Evolutionary conservation across 2,888 invertebrate species (phyloP), one percentile per base, ranked within the genome.

Genomic region (Drosophila aldrichi): DNA sequence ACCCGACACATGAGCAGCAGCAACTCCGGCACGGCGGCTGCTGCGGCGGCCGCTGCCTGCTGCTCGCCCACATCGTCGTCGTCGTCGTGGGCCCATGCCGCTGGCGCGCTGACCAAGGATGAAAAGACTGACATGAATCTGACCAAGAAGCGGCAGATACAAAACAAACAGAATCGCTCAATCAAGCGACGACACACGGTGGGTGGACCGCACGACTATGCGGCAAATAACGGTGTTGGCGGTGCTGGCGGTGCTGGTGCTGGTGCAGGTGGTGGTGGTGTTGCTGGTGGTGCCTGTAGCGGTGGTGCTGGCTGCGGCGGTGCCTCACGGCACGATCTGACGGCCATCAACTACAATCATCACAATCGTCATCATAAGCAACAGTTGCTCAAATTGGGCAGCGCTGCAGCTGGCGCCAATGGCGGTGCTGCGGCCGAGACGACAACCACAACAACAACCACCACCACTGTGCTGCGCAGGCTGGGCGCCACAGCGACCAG

Each of bases 121-220:
- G 96, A 96, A 92, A 96, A 96, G 94, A 96, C 96, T 62, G 96
- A 97, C 92, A 96, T 96, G 92, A 96, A 96, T 93, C 95, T 96
- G 77, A 96, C 95, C 91, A 96, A 96, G 91, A 94, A 96, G 81
- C 94, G 96, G 48, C 96, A 96, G 91, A 93, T 93, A 72, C 93
- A 93, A 79, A 93, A 93, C 67, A 92, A 93, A 74, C 93, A 92
- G 70, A 93, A 92, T 87, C 92, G 93, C 56, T 96, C 96, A 74
- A 97, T 97, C 89, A 97, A 97, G 93, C 95, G 98, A 48, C 94
- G 98, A 34, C 98, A 98, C 93, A 98, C 98, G 0, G 97, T 98
- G 10, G 98, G 98, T 73, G 98, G 98, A 61, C 97, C 97, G n/a
- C 97, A 97, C 93, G 98, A 98, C 93, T 96, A 93, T 73, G 83